Evolutionary conservation across 2,113 vertebrate genomes (phyloP).

Genomic region (Xiphophorus couchianus): DNA sequence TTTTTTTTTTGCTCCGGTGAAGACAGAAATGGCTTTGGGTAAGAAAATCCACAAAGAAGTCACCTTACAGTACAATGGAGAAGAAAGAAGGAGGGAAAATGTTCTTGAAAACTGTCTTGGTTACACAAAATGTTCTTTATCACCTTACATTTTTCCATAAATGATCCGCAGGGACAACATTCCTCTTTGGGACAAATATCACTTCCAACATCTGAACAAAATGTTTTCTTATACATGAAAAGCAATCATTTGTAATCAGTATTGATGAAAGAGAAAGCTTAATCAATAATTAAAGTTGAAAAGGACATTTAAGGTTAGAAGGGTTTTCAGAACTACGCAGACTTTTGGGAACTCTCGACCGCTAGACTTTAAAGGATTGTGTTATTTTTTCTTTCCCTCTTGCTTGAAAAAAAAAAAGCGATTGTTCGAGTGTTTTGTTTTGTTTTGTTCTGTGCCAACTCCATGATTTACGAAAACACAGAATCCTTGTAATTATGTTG

Average conservation of each 20-base stretch:
- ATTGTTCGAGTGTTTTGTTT: not conserved
- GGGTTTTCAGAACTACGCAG: not conserved
- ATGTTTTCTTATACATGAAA: not conserved
- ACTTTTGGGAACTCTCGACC: not conserved
- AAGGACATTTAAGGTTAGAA: slow-evolving; percentile 2
- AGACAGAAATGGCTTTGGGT: too few species aligned
- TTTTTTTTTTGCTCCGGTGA: too few species aligned
- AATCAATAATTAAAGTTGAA: slow-evolving; percentile 15
- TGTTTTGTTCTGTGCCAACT: not conserved
- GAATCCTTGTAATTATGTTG: not conserved
- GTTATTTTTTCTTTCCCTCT: not conserved
- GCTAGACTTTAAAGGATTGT: not conserved
- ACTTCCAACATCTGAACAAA: not conserved
- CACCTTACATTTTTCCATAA: not conserved
- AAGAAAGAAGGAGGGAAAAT: slow-evolving; percentile 8
- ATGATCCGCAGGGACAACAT: not conserved
- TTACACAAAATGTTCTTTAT: too few species aligned
- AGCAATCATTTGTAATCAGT: slow-evolving; percentile 10
- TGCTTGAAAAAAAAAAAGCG: not conserved
- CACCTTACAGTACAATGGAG: too few species aligned
- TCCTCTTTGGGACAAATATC: not conserved
- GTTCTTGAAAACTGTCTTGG: too few species aligned
- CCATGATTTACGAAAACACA: not conserved
- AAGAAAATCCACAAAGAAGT: too few species aligned
- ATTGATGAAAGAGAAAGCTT: slow-evolving; percentile 20